Percentiles rank a stretch among this genome's conserved stretches.
These are phyloP conservation scores for Homalodisca vitripennis DNA, from an alignment of 1,140 invertebrate species.

Conservation along the genomic window DNA sequence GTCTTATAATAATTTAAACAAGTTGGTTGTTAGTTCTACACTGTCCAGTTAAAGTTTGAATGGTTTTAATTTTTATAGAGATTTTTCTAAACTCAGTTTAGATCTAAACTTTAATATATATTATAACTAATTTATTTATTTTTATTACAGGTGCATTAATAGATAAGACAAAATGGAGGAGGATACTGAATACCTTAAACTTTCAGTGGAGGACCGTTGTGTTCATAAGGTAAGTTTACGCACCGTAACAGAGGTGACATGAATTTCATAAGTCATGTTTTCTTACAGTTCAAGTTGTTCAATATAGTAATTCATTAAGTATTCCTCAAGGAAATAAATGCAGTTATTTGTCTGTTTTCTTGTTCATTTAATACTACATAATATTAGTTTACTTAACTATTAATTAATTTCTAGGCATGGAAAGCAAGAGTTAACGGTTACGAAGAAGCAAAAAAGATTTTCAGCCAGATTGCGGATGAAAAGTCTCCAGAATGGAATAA, in stretches of 20 bases:
- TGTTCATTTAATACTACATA: slow-evolving; percentile 1
- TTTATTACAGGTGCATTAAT: neutral
- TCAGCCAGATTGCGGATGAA: slow-evolving; percentile 83
- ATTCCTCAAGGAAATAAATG: neutral
- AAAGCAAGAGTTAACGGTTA: slow-evolving; percentile 92
- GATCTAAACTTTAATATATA: neutral
- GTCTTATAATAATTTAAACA: neutral
- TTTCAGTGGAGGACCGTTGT: slow-evolving; percentile 87
- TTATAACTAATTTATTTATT: neutral
- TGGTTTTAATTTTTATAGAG: neutral
- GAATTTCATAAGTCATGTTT: too few species aligned
- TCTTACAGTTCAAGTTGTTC: too few species aligned
- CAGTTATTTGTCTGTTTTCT: neutral
- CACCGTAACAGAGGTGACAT: too few species aligned
- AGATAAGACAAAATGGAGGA: slow-evolving; percentile 66
- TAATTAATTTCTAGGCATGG: slow-evolving; percentile 64
- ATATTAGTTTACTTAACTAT: neutral
- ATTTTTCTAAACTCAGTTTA: neutral
- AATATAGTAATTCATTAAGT: neutral
- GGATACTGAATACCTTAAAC: slow-evolving; percentile 89
- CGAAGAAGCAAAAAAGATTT: slow-evolving; percentile 88
- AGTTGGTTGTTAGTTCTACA: neutral
- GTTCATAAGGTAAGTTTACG: slow-evolving; percentile 73
- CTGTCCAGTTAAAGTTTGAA: neutral
- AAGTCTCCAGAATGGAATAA: slow-evolving; percentile 93